A percentile compares a stretch with the other conserved stretches of the same genome.
These are phyloP conservation scores for Ectobius pallidus DNA, from an alignment of 2,888 invertebrate species.

Conservation along the genomic window DNA sequence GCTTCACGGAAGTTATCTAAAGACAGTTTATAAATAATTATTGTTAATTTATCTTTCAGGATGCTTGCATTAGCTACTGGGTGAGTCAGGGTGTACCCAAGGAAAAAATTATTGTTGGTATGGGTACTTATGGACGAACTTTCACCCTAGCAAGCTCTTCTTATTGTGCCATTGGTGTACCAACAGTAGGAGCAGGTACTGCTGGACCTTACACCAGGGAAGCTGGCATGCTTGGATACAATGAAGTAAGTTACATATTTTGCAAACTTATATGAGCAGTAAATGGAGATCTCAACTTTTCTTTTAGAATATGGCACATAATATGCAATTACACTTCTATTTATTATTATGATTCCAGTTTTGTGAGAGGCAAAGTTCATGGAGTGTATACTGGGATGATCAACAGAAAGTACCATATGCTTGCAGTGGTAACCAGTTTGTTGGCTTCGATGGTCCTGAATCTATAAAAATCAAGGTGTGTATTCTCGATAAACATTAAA, in stretches of 20 bases:
- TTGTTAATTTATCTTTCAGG: no score
- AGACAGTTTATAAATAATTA: no score
- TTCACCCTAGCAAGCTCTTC: constrained; percentile 63
- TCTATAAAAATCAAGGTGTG: constrained; percentile 62
- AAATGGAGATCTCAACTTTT: no score
- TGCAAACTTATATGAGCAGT: no score
- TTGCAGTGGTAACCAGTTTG: constrained; percentile 64
- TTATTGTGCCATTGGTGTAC: constrained; percentile 59
- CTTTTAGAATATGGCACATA: no score
- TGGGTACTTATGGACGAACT: constrained; percentile 73
- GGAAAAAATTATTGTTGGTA: constrained; percentile 70
- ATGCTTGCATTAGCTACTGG: constrained; percentile 60
- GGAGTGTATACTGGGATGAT: constrained; percentile 52
- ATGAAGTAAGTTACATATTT: constrained; percentile 62
- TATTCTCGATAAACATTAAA: no score
- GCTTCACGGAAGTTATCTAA: no score
- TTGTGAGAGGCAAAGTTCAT: constrained; percentile 50
- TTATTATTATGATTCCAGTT: no score
- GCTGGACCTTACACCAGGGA: constrained; percentile 68
- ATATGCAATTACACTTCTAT: no score
- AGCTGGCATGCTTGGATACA: constrained; percentile 72
- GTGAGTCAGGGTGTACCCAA: constrained; percentile 59
- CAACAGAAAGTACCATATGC: constrained; percentile 56
- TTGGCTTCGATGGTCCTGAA: constrained; percentile 69
- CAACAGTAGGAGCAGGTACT: constrained; percentile 62